Conservation (phyloP, 2,888 invertebrate genomes). For the Gisinianus flammeolus region DNA sequence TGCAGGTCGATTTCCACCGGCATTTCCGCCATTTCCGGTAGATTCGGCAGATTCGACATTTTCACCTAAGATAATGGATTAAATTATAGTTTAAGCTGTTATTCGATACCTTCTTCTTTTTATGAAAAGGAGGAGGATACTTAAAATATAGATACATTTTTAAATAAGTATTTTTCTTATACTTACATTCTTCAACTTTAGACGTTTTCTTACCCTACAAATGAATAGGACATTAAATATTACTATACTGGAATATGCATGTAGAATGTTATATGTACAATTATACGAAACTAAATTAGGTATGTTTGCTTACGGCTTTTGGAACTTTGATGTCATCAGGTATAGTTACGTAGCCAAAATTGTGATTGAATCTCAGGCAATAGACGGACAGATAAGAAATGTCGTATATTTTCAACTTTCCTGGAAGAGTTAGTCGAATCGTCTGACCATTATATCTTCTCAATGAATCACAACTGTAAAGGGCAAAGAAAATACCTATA, state of each 20-base stretch:
- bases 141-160: too few relatives aligned
- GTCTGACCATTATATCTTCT: conserved; percentile 88
- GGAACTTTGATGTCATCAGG: conserved; percentile 63
- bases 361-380: conserved; percentile 87
- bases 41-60: conserved; percentile 26
- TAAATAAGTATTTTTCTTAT: too few relatives aligned
- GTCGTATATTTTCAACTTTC: conserved; percentile 82
- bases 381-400: conserved; percentile 90
- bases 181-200: conserved; percentile 39
- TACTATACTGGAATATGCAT: neutral
- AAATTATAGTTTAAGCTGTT: neutral
- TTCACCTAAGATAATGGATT: conserved; percentile 28
- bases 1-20: neutral
- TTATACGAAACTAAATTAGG: neutral
- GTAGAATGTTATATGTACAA: neutral
- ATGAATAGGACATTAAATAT: neutral
- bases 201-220: conserved; percentile 22
- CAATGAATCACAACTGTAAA: conserved; percentile 72
- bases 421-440: conserved; percentile 86
- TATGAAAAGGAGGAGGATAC: too few relatives aligned
- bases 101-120: neutral
- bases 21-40: neutral
- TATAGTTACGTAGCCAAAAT: conserved; percentile 87
- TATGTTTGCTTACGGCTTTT: conserved; percentile 24
- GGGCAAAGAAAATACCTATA: conserved; percentile 4